Conservation (phyloP, 2,113 vertebrate species). For the Dipodomys spectabilis region DNA sequence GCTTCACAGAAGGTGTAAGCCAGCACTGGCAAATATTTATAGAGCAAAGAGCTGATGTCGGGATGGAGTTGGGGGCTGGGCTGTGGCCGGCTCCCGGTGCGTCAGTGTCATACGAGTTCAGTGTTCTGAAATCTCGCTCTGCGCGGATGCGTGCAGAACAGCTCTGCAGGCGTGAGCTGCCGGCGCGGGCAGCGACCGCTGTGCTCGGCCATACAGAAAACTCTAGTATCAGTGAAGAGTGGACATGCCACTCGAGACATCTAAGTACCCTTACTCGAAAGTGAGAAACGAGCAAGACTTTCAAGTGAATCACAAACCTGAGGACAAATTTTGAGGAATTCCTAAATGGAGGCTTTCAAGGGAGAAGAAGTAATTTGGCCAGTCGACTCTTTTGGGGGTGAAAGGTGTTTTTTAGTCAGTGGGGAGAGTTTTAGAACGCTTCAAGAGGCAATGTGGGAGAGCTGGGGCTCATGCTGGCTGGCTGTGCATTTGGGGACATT, state of each 20-base stretch:
- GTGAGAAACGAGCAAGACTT: neutral
- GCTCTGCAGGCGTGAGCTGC: neutral
- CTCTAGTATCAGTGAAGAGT: neutral
- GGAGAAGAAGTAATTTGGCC: neutral
- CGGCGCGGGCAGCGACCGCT: neutral
- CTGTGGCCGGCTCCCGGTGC: no score
- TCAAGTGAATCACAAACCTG: neutral
- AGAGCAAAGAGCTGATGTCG: no score
- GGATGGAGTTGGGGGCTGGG: no score
- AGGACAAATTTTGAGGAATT: neutral
- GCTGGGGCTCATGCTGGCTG: neutral
- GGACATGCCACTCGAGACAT: neutral
- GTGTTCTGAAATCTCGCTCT: neutral
- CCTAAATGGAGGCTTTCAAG: neutral
- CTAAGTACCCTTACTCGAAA: neutral
- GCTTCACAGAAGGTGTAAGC: no score
- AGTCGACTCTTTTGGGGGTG: neutral
- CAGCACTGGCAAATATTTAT: no score
- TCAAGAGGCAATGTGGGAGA: neutral
- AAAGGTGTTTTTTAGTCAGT: neutral
- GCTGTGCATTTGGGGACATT: neutral
- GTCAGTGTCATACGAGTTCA: no score
- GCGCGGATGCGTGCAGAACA: neutral
- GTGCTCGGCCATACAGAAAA: neutral
- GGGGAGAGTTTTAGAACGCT: neutral